Conservation (phyloP, 2,797 vertebrate genomes). For the Tragopan temminckii region DNA sequence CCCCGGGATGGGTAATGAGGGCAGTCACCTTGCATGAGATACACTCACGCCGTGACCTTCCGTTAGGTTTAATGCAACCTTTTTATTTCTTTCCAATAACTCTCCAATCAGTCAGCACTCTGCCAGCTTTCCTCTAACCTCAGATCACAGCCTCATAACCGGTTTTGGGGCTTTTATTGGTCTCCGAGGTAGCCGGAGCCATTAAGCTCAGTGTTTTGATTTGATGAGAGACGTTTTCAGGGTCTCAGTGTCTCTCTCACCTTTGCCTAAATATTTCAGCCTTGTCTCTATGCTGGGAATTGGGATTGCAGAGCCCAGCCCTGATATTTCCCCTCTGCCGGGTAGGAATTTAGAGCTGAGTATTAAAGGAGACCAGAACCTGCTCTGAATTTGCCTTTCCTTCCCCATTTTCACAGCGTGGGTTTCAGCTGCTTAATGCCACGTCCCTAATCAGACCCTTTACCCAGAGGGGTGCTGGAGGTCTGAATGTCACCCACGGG, state of each 20-base stretch:
- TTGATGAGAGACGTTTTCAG: constrained; percentile 57
- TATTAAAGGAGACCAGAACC: not conserved
- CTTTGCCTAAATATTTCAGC: constrained; percentile 60
- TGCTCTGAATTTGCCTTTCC: not conserved
- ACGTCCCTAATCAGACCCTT: not conserved
- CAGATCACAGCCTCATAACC: constrained; percentile 71
- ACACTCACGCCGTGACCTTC: constrained; percentile 42
- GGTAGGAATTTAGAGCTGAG: not conserved
- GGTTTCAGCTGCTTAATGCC: rapidly evolving
- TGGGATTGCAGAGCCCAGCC: not conserved
- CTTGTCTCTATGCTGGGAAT: not conserved
- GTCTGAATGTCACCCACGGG: not conserved
- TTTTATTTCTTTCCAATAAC: constrained; percentile 78
- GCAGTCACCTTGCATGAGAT: constrained; percentile 47
- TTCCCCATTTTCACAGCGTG: not conserved
- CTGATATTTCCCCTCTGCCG: not conserved
- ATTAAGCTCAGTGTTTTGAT: constrained; percentile 69
- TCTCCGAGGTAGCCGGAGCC: constrained; percentile 67
- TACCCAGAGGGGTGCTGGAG: not conserved
- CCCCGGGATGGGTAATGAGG: constrained; percentile 27
- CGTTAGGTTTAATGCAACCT: constrained; percentile 55
- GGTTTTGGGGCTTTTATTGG: constrained; percentile 73
- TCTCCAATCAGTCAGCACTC: constrained; percentile 68
- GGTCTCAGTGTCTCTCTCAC: constrained; percentile 54
- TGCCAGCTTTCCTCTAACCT: constrained; percentile 69